Evolutionary conservation across 1,140 invertebrate species (phyloP), one percentile per base, ranked within the genome.

Genomic region (Diploscapter pachys): DNA sequence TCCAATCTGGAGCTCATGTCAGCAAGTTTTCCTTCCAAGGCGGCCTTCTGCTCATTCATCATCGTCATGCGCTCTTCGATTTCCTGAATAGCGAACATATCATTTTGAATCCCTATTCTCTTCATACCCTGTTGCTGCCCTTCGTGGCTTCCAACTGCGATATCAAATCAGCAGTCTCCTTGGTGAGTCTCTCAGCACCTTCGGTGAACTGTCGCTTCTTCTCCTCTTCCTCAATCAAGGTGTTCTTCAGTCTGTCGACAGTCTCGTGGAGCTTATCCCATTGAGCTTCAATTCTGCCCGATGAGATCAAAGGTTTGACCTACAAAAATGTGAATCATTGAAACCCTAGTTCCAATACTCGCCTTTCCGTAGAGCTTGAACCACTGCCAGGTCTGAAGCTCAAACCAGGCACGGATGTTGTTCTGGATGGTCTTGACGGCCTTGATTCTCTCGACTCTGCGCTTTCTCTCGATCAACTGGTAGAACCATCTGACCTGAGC

Each of bases 321-420:
- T 92, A 92, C 83, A 93, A 93, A 81, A 94, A 91, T 95, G 93
- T 88, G 93, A 93, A 87, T 98, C 88, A 98, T 95, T 89, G 98
- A 97, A 90, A 83, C 55, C 13, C 80, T 73, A 5, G 81, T 79
- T 59, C 73, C 72, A 11, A 81, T 80, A 9, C 63, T 65, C 50
- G 3, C 66, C 53, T 77, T 77, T 51, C 81, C 81, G 62, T 85
- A 85, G 49, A 83, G 79, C 64, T 80, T 80, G 63, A 77, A 98
- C 96, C 95, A 98, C 11, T 55, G 54, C 70, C 97, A 99, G 88
- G 94, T 98, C 86, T 95, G 93, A 80, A 99, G 90, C 86, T 93
- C 91, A 88, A 98, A 90, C 91, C 97, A 99, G 87, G 94, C 96
- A 87, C 96, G 92, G 89, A 99, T 91, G 90, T 98, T 99, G 85